Conservation (phyloP, 2,113 vertebrate species). For the Fregetta grallaria region DNA sequence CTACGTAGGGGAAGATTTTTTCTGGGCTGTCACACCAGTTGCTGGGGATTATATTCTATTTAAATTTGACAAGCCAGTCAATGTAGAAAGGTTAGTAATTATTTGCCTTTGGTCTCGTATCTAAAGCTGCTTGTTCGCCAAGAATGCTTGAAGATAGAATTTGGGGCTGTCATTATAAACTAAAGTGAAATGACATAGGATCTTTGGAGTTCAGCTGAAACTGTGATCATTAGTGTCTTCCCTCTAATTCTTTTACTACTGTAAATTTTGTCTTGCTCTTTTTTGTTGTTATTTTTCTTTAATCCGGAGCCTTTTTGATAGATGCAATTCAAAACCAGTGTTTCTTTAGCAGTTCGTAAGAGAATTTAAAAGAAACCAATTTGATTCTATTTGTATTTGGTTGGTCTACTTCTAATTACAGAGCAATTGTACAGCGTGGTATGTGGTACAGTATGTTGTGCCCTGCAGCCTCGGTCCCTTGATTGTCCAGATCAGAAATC, state of each 20-base stretch:
- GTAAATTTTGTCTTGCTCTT: neutral
- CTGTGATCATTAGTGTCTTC: neutral
- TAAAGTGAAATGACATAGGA: neutral
- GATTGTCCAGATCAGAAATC: neutral
- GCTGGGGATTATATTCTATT: constrained; percentile 94
- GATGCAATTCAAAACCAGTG: neutral
- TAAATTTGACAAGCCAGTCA: constrained; percentile 94
- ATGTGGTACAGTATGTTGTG: neutral
- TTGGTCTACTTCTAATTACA: constrained; percentile 40
- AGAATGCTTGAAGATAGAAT: neutral
- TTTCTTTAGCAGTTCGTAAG: neutral
- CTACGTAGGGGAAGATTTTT: constrained; percentile 96
- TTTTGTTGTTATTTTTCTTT: neutral
- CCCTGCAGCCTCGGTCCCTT: neutral
- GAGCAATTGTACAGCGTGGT: neutral
- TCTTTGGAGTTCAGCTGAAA: neutral
- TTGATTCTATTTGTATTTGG: neutral
- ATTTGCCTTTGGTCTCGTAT: neutral
- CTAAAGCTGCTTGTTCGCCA: neutral
- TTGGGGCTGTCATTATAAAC: neutral
- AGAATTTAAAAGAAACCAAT: neutral
- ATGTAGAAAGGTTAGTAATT: constrained; percentile 86
- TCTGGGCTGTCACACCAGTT: constrained; percentile 94
- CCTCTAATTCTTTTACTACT: neutral
- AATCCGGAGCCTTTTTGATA: neutral